Evolutionary conservation across 2,113 vertebrate genomes (phyloP), one percentile per base, ranked within the genome.

Genomic region (Fregetta grallaria): DNA sequence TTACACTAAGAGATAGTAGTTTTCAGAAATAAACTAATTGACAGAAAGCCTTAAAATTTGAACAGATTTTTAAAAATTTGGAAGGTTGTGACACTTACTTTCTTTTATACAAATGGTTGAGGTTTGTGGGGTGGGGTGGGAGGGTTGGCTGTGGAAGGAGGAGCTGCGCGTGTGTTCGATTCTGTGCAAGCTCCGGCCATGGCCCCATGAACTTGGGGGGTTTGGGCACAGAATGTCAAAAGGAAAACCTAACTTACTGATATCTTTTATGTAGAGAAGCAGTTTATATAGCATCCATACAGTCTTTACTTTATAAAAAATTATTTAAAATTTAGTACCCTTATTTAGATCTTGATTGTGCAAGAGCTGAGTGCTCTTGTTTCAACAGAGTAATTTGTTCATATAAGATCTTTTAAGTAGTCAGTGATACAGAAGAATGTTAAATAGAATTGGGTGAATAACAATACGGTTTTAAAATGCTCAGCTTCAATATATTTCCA

Each of bases 381-480:
- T 94, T 89, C 88, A 88, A 7, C 94, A 67, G 88, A 88, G 44
- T 91, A 65, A 94, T 96, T 86, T 96, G 92, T 81, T 95, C 82
- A 12, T 92, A 6, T 74, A 80, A 94, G 90, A 86, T 82, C 86
- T 96, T 93, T 49, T 94, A 92, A 96, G 73, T 94, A 92, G 95
- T 91, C 92, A 85, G 58, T 91, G 90, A 86, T 65, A 91, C 76
- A 92, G 88, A 96, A 86, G 72, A 86, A 83, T 94, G 56, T 95
- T 95, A 78, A 92, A 87, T 82, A 96, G 95, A 95, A 94, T 58
- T 86, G 92, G 17, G 80, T 94, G 92, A 92, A 86, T 95, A 93
- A 86, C 90, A 95, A 81, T 56, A 89, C 65, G 56, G 19, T 74
- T 94, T 92, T 81, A 19, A 95, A 95, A 92, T 72, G 72, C 61